Evolutionary conservation across 1,140 invertebrate genomes (phyloP), one percentile per base, ranked within the genome.

Genomic region (Ostrea edulis): DNA sequence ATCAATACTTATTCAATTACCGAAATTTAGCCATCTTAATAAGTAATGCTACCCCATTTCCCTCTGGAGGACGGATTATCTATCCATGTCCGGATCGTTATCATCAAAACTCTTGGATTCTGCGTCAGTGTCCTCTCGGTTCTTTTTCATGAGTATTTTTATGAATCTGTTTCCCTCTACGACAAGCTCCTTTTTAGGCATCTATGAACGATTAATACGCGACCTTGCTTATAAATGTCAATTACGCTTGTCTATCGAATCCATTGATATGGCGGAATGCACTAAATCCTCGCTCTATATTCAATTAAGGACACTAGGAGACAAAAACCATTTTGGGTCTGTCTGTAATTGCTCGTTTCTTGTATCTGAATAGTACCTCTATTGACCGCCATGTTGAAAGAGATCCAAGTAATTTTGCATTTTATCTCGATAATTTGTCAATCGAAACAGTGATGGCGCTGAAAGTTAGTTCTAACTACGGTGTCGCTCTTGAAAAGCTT

Each of bases 211-310:
- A 77, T 77, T 77, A 77, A n/a, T 77, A 77, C 25, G 29, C 22
- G 68, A 77, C 68, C 68, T 77, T 77, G 68, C 68, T 77, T 77
- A 77, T 77, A 77, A 77, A 77, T 77, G 68, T 77, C 68, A 77
- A 77, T 77, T 77, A 77, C 29, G 25, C 68, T 77, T 77, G 68
- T 77, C 68, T 77, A 35, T 35, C 29, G 25, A 29, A 77, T 77
- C 68, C 25, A 77, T 77, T 35, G 29, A 22, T 29, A 12, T 17
- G 68, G 35, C 25, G 68, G 14, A 77, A 35, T 77, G 17, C 68
- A 29, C 68, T 77, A 77, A 77, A 77, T 77, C 68, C 35, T 77
- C 25, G 68, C 68, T 35, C 25, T 77, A 25, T 77, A 77, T 77
- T 77, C 68, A 77, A 77, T 77, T 77, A 77, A 77, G 68, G 25